phyloP scores from a whole-genome alignment of 2,888 invertebrate genomes.

The Epsilonema sp. region DNA sequence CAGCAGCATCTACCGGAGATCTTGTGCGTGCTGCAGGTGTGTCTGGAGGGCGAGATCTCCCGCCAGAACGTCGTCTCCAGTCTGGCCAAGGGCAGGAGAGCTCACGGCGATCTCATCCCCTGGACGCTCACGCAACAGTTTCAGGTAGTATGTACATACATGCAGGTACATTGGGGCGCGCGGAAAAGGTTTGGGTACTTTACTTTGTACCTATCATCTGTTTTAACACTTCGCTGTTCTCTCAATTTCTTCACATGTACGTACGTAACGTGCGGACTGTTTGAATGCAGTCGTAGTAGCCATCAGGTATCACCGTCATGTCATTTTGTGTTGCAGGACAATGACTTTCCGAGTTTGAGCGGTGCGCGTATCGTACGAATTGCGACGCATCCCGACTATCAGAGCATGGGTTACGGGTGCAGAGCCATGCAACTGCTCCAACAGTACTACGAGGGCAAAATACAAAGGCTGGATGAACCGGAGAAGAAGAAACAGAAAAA shows the following conservation, averaged over 20 bases:
- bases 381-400: conserved; percentile 93
- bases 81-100: conserved; percentile 62
- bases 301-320: conserved; percentile 87
- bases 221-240: neutral
- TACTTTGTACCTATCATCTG: conserved; percentile 65
- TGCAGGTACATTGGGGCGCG: conserved; percentile 66
- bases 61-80: conserved; percentile 51
- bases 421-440: conserved; percentile 61
- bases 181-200: conserved; percentile 85
- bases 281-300: conserved; percentile 34
- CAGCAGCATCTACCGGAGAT: conserved; percentile 53
- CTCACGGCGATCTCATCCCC: conserved; percentile 88
- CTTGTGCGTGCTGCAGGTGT: conserved; percentile 65
- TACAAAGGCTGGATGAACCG: conserved; percentile 17
- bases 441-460: conserved; percentile 64
- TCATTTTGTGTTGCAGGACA: conserved; percentile 63
- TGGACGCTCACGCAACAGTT: conserved; percentile 89
- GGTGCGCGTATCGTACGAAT: conserved; percentile 85
- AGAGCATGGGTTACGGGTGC: conserved; percentile 81
- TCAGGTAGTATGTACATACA: too few species aligned
- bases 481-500: too few species aligned
- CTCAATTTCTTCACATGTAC: neutral
- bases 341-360: conserved; percentile 65
- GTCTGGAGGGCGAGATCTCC: conserved; percentile 38
- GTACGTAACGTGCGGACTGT: too few species aligned